Evolutionary conservation across 2,113 vertebrate species (phyloP).

Genomic region (Trogon melanurus): DNA sequence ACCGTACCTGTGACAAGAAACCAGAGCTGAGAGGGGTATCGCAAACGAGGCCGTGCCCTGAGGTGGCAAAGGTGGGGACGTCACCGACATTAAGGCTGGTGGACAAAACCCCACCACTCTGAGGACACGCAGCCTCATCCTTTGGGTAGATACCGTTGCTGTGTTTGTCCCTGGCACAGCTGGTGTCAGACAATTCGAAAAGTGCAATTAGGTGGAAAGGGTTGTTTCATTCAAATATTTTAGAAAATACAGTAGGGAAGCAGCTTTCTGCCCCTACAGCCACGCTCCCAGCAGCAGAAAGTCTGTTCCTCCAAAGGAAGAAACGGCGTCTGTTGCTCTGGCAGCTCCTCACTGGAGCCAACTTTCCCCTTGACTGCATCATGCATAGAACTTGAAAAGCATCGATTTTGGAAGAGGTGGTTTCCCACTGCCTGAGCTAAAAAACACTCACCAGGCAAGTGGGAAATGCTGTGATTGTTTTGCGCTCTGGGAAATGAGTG

Average conservation of each 20-base stretch:
- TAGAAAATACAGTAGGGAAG: background rate
- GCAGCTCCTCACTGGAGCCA: background rate
- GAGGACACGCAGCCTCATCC: background rate
- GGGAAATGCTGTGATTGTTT: background rate
- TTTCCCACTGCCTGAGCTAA: background rate
- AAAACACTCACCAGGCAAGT: rapidly evolving
- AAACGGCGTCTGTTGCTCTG: background rate
- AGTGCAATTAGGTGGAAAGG: background rate
- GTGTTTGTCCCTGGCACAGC: background rate
- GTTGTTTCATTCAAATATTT: background rate
- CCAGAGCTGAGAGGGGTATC: background rate
- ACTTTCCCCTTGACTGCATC: background rate
- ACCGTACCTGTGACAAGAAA: conserved; percentile 83
- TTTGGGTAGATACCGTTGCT: background rate
- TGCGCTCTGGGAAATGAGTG: background rate
- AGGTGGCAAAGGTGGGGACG: background rate
- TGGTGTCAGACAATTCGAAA: background rate
- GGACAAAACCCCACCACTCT: background rate
- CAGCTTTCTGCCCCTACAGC: background rate
- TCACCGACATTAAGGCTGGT: rapidly evolving
- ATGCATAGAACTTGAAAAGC: background rate
- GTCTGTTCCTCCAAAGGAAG: background rate
- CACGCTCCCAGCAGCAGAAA: background rate
- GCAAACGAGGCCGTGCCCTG: rapidly evolving
- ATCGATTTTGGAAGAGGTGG: background rate